Evolutionary conservation across 2,888 invertebrate genomes (phyloP).

Genomic region (Entomobrya proxima): DNA sequence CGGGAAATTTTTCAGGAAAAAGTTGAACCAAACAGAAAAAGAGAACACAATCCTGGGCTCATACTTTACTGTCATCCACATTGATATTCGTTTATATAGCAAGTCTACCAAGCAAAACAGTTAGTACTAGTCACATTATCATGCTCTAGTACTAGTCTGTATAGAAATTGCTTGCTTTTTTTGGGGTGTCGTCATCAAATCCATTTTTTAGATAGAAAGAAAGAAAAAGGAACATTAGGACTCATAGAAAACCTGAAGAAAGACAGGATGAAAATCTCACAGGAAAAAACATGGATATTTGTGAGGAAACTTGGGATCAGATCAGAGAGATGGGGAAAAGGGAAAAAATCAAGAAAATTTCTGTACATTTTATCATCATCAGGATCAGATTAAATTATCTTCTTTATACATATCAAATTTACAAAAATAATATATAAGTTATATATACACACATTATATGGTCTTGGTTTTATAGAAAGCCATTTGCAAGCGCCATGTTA

Average conservation of each 20-base stretch:
- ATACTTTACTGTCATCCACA: slow-evolving; percentile 60
- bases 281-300: neutral
- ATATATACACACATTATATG: neutral
- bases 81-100: slow-evolving; percentile 1
- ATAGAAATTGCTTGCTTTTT: too few relatives aligned
- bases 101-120: neutral
- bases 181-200: neutral
- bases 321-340: neutral
- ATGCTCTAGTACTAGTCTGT: too few relatives aligned
- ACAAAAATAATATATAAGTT: neutral
- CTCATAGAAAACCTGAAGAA: slow-evolving; percentile 1
- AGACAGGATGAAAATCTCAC: neutral
- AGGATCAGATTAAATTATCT: slow-evolving; percentile 38
- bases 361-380: slow-evolving; percentile 30
- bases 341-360: slow-evolving; percentile 14
- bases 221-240: neutral
- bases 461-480: neutral
- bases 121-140: neutral
- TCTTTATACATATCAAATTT: slow-evolving; percentile 22
- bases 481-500: neutral
- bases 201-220: slow-evolving; percentile 12
- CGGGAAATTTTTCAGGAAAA: slow-evolving; percentile 48
- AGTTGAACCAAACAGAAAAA: slow-evolving; percentile 18
- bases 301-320: slow-evolving; percentile 1
- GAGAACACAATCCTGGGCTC: neutral